Percentiles rank a stretch among this genome's conserved stretches.
These are phyloP conservation scores for Planococcus citri DNA, from an alignment of 1,140 invertebrate species.

Conservation along the genomic window DNA sequence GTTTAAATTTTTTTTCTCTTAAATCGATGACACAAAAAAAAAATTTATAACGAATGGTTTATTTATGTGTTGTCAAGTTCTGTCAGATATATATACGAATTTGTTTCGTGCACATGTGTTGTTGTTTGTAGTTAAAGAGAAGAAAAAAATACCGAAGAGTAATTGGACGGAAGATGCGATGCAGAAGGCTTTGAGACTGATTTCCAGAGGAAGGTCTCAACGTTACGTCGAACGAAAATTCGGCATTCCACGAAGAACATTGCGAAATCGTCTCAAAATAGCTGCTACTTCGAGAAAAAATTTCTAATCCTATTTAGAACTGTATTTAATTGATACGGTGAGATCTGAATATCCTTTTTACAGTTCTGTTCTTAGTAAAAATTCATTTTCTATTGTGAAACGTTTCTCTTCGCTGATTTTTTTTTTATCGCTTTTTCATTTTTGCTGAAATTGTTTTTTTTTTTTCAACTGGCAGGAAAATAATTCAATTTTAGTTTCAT, in stretches of 20 bases:
- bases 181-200: conserved; percentile 15
- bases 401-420: background rate
- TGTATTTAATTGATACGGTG: background rate
- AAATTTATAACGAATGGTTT: no score
- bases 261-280: conserved; percentile 11
- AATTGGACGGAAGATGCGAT: conserved; percentile 16
- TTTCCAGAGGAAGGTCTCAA: background rate
- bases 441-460: background rate
- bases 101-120: conserved; percentile 6
- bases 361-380: conserved; percentile 13
- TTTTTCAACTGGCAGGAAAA: no score
- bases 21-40: background rate
- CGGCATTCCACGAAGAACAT: conserved; percentile 2
- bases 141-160: conserved; percentile 15
- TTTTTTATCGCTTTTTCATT: conserved; percentile 3
- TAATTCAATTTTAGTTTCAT: no score
- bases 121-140: conserved; percentile 14
- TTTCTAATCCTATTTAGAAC: background rate
- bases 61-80: background rate
- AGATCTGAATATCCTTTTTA: background rate
- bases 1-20: background rate
- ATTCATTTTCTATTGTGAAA: background rate
- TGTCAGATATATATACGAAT: background rate
- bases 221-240: conserved; percentile 11
- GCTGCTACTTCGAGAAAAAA: background rate